Evolutionary conservation across 2,888 invertebrate genomes (phyloP).

Genomic region (Oscheius onirici): DNA sequence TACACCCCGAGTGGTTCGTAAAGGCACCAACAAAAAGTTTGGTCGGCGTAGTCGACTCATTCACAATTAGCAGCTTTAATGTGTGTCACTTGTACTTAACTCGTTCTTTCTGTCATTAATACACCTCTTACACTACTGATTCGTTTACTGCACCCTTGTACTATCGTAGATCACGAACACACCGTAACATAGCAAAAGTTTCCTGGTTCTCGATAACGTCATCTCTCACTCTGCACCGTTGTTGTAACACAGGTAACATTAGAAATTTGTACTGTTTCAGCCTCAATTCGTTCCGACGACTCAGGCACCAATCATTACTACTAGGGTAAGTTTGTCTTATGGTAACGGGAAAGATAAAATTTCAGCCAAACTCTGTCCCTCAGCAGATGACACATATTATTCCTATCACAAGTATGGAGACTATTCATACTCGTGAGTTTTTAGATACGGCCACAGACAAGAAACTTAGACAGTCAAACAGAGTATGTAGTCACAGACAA

Average conservation of each 20-base stretch:
- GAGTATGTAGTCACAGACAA: too few species aligned
- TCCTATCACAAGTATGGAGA: slow-evolving; percentile 59
- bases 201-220: too few species aligned
- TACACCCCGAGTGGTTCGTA: slow-evolving; percentile 30
- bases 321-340: slow-evolving; percentile 4
- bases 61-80: neutral
- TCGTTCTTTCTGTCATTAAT: neutral
- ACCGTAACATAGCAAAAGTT: too few species aligned
- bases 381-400: slow-evolving; percentile 50
- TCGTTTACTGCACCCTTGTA: too few species aligned
- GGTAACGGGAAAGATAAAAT: too few species aligned
- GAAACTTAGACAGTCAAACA: too few species aligned
- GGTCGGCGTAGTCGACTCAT: neutral
- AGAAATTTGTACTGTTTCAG: neutral
- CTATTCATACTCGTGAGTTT: slow-evolving; percentile 57
- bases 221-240: neutral
- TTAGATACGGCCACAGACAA: neutral
- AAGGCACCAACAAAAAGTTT: slow-evolving; percentile 7
- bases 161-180: too few species aligned
- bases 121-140: neutral
- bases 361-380: slow-evolving; percentile 15
- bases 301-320: neutral
- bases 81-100: neutral
- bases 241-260: slow-evolving; percentile 1
- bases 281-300: neutral